Base-by-base conservation (phyloP, 1,140 invertebrate species). In the Chlorops oryzae region DNA sequence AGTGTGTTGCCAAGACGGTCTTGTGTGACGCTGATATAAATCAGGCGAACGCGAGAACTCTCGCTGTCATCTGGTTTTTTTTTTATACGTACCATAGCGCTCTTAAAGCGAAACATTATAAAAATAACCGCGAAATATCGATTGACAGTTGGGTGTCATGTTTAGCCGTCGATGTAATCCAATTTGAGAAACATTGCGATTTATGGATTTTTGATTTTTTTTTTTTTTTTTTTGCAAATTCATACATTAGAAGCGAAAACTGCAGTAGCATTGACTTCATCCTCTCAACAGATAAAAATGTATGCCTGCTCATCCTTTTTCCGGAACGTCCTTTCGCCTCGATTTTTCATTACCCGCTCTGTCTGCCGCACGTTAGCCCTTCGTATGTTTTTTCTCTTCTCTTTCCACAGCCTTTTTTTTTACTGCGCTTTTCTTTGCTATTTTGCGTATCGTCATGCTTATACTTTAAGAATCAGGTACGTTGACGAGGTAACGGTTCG, bases 71-170 rank as follows among this genome's bases (percentile, higher is more conserved):
- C n/a, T n/a, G n/a, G n/a, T n/a, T n/a, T n/a, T n/a, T n/a, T n/a
- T n/a, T n/a, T n/a, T n/a, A n/a, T n/a, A n/a, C n/a, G n/a, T n/a
- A n/a, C n/a, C n/a, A n/a, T n/a, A n/a, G n/a, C n/a, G n/a, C n/a
- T n/a, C n/a, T n/a, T n/a, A n/a, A n/a, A n/a, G n/a, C n/a, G 61
- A 59, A 63, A 53, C 61, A 69, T 68, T 62, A 64, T 66, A 60
- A 64, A 66, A 66, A 59, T 56, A 69, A 69, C 65, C 66, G 65
- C 66, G 65, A 66, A 69, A 69, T 64, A 69, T 69, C 65, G 65
- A 69, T 69, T 69, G 66, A 69, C 66, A 69, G 66, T 69, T 69
- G 66, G 65, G 66, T 69, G 66, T 69, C 66, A 69, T 69, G 66
- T 69, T 69, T 69, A 69, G 65, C 59, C 61, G 56, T 59, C 57